phyloP scores from a whole-genome alignment of 1,140 invertebrate genomes.

The Sitodiplosis mosellana region DNA sequence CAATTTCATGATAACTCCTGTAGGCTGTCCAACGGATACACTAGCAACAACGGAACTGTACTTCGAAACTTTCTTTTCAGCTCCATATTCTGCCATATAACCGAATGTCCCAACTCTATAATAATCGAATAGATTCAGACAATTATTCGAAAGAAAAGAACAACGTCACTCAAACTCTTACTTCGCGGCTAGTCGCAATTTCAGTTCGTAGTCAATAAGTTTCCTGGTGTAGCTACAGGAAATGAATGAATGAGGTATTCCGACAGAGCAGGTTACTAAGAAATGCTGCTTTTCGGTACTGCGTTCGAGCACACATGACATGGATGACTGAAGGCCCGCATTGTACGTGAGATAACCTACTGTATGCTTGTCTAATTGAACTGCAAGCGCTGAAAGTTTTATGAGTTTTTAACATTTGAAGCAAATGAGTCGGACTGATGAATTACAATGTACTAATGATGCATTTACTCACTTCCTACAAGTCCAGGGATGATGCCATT shows the following conservation, averaged over 20 bases:
- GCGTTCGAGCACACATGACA: constrained; percentile 60
- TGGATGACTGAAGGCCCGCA: constrained; percentile 40
- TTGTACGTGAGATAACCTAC: constrained; percentile 76
- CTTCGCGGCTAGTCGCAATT: constrained; percentile 58
- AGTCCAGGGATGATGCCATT: constrained; percentile 50
- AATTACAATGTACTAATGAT: background rate
- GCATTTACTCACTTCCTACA: constrained; percentile 42
- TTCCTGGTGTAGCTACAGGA: constrained; percentile 58
- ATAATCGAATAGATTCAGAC: background rate
- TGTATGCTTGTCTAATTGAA: constrained; percentile 67
- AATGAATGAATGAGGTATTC: constrained; percentile 60
- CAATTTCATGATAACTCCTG: constrained; percentile 73
- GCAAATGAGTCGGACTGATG: background rate
- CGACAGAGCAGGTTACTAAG: constrained; percentile 54
- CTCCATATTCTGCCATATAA: constrained; percentile 70
- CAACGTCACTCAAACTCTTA: constrained; percentile 25
- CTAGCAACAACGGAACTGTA: constrained; percentile 73
- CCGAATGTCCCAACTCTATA: constrained; percentile 72
- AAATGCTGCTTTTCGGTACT: constrained; percentile 46
- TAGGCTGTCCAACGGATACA: constrained; percentile 64
- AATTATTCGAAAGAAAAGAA: constrained; percentile 1
- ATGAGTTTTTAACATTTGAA: too few species aligned
- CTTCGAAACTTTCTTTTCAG: constrained; percentile 81
- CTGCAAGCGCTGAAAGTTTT: constrained; percentile 43
- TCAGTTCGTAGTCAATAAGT: constrained; percentile 55